phyloP scores from a whole-genome alignment of 2,113 vertebrate species.

The Cinclus cinclus region DNA sequence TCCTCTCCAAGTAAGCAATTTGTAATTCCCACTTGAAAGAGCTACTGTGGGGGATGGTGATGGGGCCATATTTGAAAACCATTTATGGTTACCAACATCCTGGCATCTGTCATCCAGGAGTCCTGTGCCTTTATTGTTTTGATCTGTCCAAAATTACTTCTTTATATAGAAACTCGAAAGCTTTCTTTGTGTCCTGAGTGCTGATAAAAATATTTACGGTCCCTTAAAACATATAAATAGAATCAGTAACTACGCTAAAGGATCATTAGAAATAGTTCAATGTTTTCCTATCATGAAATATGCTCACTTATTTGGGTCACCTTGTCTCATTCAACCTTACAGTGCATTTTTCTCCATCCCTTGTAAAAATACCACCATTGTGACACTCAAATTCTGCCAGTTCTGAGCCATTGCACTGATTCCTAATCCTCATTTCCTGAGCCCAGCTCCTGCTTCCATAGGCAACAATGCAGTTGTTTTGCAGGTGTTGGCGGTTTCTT shows the following conservation, averaged over 20 bases:
- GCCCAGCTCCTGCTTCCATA: slow-evolving; percentile 27
- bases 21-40: slow-evolving; percentile 75
- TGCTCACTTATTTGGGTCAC: slow-evolving; percentile 28
- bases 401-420: neutral
- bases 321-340: slow-evolving; percentile 16
- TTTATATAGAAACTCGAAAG: slow-evolving; percentile 64
- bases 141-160: slow-evolving; percentile 58
- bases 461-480: slow-evolving; percentile 20
- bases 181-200: neutral
- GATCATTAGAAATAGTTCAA: slow-evolving; percentile 3
- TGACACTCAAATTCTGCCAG: slow-evolving; percentile 36
- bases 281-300: neutral
- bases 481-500: slow-evolving; percentile 54
- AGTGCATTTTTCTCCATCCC: slow-evolving; percentile 3
- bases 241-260: slow-evolving; percentile 33
- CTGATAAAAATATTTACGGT: slow-evolving; percentile 49
- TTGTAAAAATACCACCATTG: neutral
- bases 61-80: slow-evolving; percentile 66
- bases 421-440: slow-evolving; percentile 24
- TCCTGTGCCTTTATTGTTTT: slow-evolving; percentile 71
- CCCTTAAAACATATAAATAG: slow-evolving; percentile 7
- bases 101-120: slow-evolving; percentile 73
- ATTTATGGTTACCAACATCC: slow-evolving; percentile 71
- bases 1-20: slow-evolving; percentile 71
- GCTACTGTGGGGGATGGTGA: slow-evolving; percentile 70